A percentile compares a stretch with the other conserved stretches of the same genome.
Evolutionary conservation across 2,113 vertebrate genomes (phyloP).

Genomic region (Verasper variegatus): DNA sequence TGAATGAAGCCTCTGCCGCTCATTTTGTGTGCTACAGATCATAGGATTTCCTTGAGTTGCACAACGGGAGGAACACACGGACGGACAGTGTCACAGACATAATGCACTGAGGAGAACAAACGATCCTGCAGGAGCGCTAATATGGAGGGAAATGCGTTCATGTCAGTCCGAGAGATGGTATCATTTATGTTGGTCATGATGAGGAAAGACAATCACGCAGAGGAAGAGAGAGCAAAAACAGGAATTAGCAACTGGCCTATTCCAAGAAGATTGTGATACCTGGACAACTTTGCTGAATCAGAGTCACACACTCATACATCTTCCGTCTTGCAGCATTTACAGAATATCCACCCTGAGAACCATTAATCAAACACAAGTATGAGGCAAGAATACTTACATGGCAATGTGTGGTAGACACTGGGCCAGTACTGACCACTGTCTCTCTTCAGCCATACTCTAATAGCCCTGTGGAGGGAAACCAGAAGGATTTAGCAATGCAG

Average conservation of each 20-base stretch:
- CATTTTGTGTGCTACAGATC: constrained; percentile 11
- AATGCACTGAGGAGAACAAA: neutral
- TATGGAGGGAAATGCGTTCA: neutral
- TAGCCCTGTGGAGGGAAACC: constrained; percentile 83
- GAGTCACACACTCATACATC: neutral
- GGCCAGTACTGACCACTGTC: constrained; percentile 99
- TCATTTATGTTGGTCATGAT: neutral
- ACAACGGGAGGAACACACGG: constrained; percentile 40
- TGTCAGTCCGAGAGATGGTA: neutral
- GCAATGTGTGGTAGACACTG: constrained; percentile 93
- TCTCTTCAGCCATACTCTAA: constrained; percentile 98
- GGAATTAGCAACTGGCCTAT: neutral
- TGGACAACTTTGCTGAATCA: neutral
- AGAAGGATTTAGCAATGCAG: neutral
- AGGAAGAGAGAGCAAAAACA: constrained; percentile 7
- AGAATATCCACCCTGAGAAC: neutral
- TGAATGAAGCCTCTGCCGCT: neutral
- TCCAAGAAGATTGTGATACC: neutral
- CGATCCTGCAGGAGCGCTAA: neutral
- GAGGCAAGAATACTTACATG: constrained; percentile 83
- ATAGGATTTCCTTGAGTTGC: constrained; percentile 63
- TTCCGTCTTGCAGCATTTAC: neutral
- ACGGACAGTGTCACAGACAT: constrained; percentile 12
- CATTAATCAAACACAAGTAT: neutral
- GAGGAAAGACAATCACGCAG: neutral